A percentile compares a stretch with the other conserved stretches of the same genome.
Conservation (phyloP, 2,113 vertebrate species). For the Saccopteryx leptura region DNA sequence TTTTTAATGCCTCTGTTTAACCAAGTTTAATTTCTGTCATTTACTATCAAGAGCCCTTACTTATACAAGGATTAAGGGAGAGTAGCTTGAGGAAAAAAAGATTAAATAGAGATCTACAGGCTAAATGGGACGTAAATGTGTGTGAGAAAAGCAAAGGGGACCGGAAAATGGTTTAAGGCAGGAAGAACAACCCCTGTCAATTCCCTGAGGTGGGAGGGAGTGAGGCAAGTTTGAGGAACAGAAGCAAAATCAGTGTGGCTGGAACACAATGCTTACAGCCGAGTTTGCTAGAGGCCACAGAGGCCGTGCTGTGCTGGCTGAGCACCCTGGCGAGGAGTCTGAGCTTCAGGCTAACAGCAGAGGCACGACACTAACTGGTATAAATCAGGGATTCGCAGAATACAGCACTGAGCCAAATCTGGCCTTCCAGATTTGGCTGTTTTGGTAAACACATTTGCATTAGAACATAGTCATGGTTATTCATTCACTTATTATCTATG, state of each 20-base stretch:
- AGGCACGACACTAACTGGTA: too few species aligned
- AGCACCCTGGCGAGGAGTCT: accelerated
- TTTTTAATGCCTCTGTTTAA: background rate
- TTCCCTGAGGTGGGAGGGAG: background rate
- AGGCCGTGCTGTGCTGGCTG: background rate
- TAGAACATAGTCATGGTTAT: background rate
- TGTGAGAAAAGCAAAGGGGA: background rate
- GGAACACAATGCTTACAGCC: accelerated
- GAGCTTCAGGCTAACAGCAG: background rate
- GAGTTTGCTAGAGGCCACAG: accelerated
- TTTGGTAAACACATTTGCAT: background rate
- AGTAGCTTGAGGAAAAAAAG: background rate
- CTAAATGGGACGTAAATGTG: background rate
- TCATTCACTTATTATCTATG: background rate
- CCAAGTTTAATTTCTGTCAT: background rate
- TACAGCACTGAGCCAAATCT: background rate
- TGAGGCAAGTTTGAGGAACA: background rate
- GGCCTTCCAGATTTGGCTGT: background rate
- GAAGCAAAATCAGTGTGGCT: background rate
- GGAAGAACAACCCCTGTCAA: background rate
- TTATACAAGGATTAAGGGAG: background rate
- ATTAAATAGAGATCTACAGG: background rate
- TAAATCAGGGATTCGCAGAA: background rate
- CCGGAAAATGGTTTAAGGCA: background rate
- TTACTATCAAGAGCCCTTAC: background rate